Base-by-base conservation (phyloP, 1,140 invertebrate species). In the Belonocnema kinseyi region DNA sequence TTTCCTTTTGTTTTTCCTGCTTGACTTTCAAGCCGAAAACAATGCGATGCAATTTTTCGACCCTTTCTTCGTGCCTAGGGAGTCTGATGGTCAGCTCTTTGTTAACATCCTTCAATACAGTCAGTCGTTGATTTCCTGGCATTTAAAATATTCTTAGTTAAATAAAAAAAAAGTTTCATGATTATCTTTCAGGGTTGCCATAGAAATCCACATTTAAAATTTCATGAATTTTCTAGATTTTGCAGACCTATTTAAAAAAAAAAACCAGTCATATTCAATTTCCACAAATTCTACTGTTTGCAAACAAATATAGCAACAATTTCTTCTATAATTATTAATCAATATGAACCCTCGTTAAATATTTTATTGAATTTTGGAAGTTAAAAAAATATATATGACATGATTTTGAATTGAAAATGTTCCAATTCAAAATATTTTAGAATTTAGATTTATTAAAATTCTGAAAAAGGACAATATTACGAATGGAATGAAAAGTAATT, bases 21-120 rank as follows among this genome's bases (percentile, higher is more conserved):
- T 93, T 92, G 11, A 92, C 83, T 79, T 89, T 89, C 80, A 93
- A 92, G 17, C 87, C 86, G 76, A 88, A 92, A 1, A 94, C 93
- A 89, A 92, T 93, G 75, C 92, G 92, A 76, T 93, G 92, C 46
- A 95, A 86, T 83, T 93, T 93, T 74, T 93, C 90, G 72, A 95
- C 93, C 77, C 93, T 90, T 58, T 94, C 93, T 82, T 94, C 93
- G 83, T 94, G 95, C 80, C 91, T 93, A 11, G 94, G 94, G 58
- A 95, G 85, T 85, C 93, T 92, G 53, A 91, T 86, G 33, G 87
- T 85, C 82, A 93, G 82, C 80, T 94, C 92, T 82, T 92, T 89
- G 84, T 95, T 95, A 72, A 92, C 89, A 77, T 92, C 90, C 82
- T 91, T 92, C 53, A 95, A 85, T 74, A 92, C 86, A 70, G 85